Percentiles rank a stretch among this genome's conserved stretches.
Conservation (phyloP, 1,140 invertebrate genomes). For the Mercenaria mercenaria region DNA sequence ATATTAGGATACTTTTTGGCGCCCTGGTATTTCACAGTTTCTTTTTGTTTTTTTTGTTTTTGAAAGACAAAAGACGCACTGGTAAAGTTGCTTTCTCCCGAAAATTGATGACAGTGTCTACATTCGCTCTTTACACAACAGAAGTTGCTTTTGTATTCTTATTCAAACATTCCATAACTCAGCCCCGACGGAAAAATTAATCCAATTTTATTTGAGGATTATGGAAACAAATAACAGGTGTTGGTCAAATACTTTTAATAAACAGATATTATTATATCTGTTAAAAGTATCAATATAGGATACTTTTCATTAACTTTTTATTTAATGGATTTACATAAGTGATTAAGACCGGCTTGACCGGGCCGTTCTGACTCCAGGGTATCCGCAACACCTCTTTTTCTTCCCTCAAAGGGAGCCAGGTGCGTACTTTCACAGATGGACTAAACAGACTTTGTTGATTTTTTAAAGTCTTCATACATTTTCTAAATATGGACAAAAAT, state of each 20-base stretch:
- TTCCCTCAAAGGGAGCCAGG: constrained; percentile 19
- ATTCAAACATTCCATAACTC: neutral
- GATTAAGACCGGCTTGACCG: constrained; percentile 31
- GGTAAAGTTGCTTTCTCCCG: no score
- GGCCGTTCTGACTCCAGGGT: neutral
- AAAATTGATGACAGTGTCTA: no score
- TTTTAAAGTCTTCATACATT: constrained; percentile 3
- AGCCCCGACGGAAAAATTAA: constrained; percentile 1
- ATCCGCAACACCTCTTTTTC: neutral
- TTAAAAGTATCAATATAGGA: constrained; percentile 52
- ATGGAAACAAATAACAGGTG: constrained; percentile 36
- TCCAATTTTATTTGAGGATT: constrained; percentile 56
- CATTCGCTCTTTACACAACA: neutral
- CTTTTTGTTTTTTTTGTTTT: no score
- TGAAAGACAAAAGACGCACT: no score
- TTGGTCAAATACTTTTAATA: constrained; percentile 44
- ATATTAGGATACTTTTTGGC: no score
- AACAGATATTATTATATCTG: constrained; percentile 38
- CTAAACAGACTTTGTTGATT: constrained; percentile 28
- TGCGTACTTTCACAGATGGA: constrained; percentile 28
- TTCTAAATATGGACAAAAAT: neutral
- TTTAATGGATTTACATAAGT: constrained; percentile 47
- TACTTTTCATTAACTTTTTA: constrained; percentile 38
- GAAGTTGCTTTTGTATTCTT: neutral
- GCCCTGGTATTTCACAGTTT: no score